A percentile compares a stretch with the other conserved stretches of the same genome.
These are phyloP conservation scores for Drosophila niveifrons DNA, from an alignment of 2,888 invertebrate species.

Conservation along the genomic window DNA sequence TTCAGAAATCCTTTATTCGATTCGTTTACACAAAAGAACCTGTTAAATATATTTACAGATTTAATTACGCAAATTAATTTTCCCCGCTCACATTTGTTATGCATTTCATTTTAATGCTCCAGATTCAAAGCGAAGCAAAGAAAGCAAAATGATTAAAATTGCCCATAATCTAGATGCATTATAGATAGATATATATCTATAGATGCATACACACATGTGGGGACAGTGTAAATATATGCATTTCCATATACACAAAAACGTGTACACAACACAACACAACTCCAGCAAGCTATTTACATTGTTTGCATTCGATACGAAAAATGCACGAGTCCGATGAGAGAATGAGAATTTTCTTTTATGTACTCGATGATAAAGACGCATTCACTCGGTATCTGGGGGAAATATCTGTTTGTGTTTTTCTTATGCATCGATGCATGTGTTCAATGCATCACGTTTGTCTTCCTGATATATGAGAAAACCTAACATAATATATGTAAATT, in stretches of 20 bases:
- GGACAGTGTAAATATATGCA: slow-evolving; percentile 28
- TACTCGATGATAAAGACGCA: slow-evolving; percentile 36
- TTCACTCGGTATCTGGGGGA: slow-evolving; percentile 14
- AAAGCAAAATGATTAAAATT: slow-evolving; percentile 27
- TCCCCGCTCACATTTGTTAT: not conserved
- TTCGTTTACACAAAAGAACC: not conserved
- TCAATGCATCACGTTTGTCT: slow-evolving; percentile 62
- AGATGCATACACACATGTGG: not conserved
- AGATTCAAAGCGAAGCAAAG: slow-evolving; percentile 15
- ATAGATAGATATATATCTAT: slow-evolving; percentile 4
- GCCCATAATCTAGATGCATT: slow-evolving; percentile 12
- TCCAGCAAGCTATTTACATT: slow-evolving; percentile 37
- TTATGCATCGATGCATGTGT: slow-evolving; percentile 31
- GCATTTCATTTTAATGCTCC: slow-evolving; percentile 18
- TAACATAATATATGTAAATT: slow-evolving; percentile 21
- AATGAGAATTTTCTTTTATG: slow-evolving; percentile 38
- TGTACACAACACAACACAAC: slow-evolving; percentile 31
- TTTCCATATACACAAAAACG: slow-evolving; percentile 43
- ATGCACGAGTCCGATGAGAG: slow-evolving; percentile 9
- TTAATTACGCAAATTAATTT: slow-evolving; percentile 1
- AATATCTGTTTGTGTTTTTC: slow-evolving; percentile 5
- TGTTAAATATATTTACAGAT: slow-evolving; percentile 1
- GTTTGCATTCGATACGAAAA: slow-evolving; percentile 40
- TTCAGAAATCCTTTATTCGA: slow-evolving; percentile 1
- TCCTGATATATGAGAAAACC: slow-evolving; percentile 26